phyloP scores from a whole-genome alignment of 2,113 vertebrate species.

The Syngnathus scovelli region DNA sequence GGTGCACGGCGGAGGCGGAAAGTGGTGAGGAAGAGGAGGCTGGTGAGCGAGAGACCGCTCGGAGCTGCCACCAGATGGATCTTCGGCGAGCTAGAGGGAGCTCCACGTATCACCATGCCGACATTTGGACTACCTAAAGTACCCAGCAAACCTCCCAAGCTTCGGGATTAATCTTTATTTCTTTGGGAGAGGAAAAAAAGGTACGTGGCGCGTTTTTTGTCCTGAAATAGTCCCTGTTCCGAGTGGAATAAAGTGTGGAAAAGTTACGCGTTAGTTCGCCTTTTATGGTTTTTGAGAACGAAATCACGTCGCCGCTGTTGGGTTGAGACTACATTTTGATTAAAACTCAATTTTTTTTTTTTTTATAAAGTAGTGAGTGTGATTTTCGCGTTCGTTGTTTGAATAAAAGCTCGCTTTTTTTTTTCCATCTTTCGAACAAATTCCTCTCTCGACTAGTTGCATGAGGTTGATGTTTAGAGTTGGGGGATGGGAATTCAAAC shows the following conservation, averaged over 20 bases:
- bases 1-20: constrained; percentile 31
- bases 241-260: neutral
- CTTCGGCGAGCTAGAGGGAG: constrained; percentile 23
- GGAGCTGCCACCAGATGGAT: constrained; percentile 27
- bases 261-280: constrained; percentile 4
- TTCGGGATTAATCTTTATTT: constrained; percentile 30
- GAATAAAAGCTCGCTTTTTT: neutral
- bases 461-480: constrained; percentile 48
- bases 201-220: neutral
- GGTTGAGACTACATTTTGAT: neutral
- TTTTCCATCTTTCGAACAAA: constrained; percentile 3
- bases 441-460: constrained; percentile 32
- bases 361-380: neutral
- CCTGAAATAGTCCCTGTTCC: neutral
- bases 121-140: constrained; percentile 57
- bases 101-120: constrained; percentile 66
- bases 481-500: constrained; percentile 62
- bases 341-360: neutral
- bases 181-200: constrained; percentile 52
- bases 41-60: constrained; percentile 29
- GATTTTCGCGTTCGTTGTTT: neutral
- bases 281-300: constrained; percentile 5
- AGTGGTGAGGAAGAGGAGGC: neutral
- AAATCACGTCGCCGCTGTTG: constrained; percentile 17
- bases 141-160: constrained; percentile 60